A percentile compares a stretch with the other conserved stretches of the same genome.
Conservation (phyloP, 2,113 vertebrate species). For the Meleagris gallopavo region DNA sequence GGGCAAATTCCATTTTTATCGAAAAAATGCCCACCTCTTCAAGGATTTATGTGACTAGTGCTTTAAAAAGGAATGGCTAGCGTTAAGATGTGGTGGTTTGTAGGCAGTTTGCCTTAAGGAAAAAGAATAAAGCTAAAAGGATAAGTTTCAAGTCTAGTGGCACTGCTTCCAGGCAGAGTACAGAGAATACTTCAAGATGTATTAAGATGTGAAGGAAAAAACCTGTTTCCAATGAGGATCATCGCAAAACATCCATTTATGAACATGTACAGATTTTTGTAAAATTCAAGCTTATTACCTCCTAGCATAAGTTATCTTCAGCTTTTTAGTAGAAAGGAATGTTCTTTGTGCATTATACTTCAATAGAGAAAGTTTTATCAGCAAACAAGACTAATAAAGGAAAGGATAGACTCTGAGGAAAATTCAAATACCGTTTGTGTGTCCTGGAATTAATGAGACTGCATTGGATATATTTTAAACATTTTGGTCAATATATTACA, state of each 20-base stretch:
- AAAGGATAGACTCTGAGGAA: background rate
- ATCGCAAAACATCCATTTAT: background rate
- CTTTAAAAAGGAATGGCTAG: background rate
- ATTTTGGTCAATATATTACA: background rate
- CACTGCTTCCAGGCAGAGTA: background rate
- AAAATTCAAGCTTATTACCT: background rate
- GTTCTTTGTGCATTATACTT: background rate
- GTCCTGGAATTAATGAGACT: background rate
- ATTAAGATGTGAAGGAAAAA: background rate
- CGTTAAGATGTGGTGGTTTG: background rate
- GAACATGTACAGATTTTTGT: accelerated
- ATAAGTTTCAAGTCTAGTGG: background rate
- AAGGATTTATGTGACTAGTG: background rate
- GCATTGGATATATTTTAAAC: background rate
- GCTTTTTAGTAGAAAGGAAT: background rate
- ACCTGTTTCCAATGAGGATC: background rate
- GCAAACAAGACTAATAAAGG: background rate
- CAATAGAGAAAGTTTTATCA: background rate
- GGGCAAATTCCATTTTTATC: background rate
- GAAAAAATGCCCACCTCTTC: background rate
- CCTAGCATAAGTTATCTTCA: background rate
- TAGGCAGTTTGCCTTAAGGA: background rate
- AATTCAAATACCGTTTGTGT: background rate
- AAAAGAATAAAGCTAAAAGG: background rate
- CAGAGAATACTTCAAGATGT: background rate